Base-by-base conservation (phyloP, 2,797 vertebrate species). In the Cyclura pinguis region DNA sequence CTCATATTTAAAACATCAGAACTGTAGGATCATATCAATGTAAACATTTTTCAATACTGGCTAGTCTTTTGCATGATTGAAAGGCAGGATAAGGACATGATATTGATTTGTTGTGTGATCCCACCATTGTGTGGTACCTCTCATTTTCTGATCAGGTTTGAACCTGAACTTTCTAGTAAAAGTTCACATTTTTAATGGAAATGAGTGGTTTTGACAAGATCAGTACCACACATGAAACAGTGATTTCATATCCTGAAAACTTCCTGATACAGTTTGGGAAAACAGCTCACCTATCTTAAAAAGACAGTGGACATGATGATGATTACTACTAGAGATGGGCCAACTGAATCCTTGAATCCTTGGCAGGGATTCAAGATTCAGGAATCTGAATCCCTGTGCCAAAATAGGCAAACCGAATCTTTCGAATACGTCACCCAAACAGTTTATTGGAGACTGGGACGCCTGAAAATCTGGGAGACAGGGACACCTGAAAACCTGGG, bases 1-100 rank as follows among this genome's bases (percentile, higher is more conserved):
- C 18, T 76, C 13, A 74, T 18, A 76, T 76, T 35, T 20, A 59
- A 59, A 92, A 90, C 38, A 67, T 87, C 8, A 77, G 74, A n/a
- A 73, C 35, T 85, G 67, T 32, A 32, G 5, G 73, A 76, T 76
- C 35, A 38, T n/a, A 38, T n/a, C 8, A 38, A 24, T 57, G 27
- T 42, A 64, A 29, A 2, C 14, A 47, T 13, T 84, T 69, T 35
- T 14, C 16, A 73, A 9, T 12, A 13, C 7, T n/a, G 9, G 12
- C 32, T 73, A 73, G 4, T 38, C n/a, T 74, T 22, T 35, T 47
- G n/a, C 1, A 14, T 27, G 52, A 7, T 57, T 24, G 57, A 86
- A 84, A 42, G 13, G 22, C 38, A 20, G 69, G 2, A 38, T 85
- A 57, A 76, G 38, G 55, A 18, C 7, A 38, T 22, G 1, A 0